Percentiles rank a stretch among this genome's conserved stretches.
Conservation (phyloP, 2,797 vertebrate genomes). For the Enteromius viviparus region DNA sequence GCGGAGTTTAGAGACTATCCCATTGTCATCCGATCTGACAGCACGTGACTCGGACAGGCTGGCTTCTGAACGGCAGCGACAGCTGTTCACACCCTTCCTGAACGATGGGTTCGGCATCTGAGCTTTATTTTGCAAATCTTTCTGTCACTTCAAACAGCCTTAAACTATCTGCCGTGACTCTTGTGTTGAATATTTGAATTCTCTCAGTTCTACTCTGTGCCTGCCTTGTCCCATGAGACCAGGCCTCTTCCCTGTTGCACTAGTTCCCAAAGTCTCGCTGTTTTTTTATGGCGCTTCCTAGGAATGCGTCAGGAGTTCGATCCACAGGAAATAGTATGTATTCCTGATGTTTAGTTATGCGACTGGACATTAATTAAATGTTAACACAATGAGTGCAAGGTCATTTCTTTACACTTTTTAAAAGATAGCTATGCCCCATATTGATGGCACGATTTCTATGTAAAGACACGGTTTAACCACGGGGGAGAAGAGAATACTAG, state of each 20-base stretch:
- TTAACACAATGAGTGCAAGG: conserved; percentile 82
- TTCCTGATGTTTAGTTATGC: conserved; percentile 83
- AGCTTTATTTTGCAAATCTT: conserved; percentile 84
- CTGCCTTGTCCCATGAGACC: conserved; percentile 88
- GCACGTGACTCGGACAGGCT: conserved; percentile 24
- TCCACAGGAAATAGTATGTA: conserved; percentile 82
- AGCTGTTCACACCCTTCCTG: conserved; percentile 41
- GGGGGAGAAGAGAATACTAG: conserved; percentile 73
- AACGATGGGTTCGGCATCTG: conserved; percentile 82
- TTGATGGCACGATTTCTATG: conserved; percentile 87
- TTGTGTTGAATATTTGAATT: conserved; percentile 80
- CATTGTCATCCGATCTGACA: conserved; percentile 50
- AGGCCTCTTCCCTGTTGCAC: conserved; percentile 93
- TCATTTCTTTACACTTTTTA: conserved; percentile 82
- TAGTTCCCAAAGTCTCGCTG: conserved; percentile 95
- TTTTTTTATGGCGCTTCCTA: conserved; percentile 82
- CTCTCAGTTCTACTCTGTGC: conserved; percentile 88
- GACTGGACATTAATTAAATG: conserved; percentile 76
- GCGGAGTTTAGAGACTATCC: conserved; percentile 69
- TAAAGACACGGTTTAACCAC: conserved; percentile 69
- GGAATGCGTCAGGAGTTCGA: conserved; percentile 80
- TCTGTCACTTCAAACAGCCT: conserved; percentile 93
- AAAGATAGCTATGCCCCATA: conserved; percentile 85
- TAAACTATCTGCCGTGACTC: conserved; percentile 96
- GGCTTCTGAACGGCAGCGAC: conserved; percentile 19